Base-by-base conservation (phyloP, 2,797 vertebrate species). In the Hybognathus amarus region DNA sequence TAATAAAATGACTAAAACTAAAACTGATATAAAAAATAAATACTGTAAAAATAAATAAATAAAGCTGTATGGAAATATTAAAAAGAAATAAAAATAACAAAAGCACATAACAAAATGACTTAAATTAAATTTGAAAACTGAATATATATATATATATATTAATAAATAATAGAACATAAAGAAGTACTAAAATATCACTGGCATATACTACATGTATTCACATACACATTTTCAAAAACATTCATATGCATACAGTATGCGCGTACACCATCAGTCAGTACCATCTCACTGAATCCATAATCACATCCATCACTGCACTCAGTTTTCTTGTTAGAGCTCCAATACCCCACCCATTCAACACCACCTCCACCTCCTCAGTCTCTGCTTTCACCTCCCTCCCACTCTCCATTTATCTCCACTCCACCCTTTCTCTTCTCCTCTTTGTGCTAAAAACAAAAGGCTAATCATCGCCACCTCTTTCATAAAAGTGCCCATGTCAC, bases 331-430 rank as follows among this genome's bases (percentile, higher is more conserved):
- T 24, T 79, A 85, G 71, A 69, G 75, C 47, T 79, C 75, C 83
- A 67, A 80, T 80, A 80, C 61, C 13, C 61, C 33, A 6, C 42
- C 82, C 69, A 47, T 84, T 67, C 78, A 87, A 78, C 83, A 78
- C 63, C 56, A 27, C 40, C 15, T 63, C 27, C 82, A 12, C 47
- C 54, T 73, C 76, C 83, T 82, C 85, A 50, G 54, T 86, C 79
- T 75, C 38, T 24, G 4, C 78, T 54, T 85, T 83, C 84, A 64
- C 59, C 74, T 67, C 69, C 40, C 30, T 77, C 80, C 3, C 20
- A 33, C 2, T 33, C 27, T 56, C 64, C 80, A 86, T 86, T 42
- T 52, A 24, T 27, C 50, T 64, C 24, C 50, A 24, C 63, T 36
- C 38, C 50, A 54, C 36, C 63, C 33, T 45, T 82, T 63, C 40